Base-by-base conservation (phyloP, 2,113 vertebrate species). In the Psittacula cyanocephala region DNA sequence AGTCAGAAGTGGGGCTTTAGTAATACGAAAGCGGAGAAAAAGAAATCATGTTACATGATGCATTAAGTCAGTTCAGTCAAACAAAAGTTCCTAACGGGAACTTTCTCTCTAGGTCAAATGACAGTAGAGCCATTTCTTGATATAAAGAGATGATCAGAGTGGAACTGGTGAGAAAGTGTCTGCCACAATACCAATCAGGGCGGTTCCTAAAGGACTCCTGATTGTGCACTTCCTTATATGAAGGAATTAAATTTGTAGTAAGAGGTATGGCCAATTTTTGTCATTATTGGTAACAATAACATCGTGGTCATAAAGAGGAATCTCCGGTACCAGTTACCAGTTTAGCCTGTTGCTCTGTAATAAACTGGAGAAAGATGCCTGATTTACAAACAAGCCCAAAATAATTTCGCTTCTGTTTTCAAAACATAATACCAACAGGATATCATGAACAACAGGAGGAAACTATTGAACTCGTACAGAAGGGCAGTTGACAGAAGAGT, bases 381-480 rank as follows among this genome's bases (percentile, higher is more conserved):
- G 53, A 44, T 69, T 70, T 77, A 72, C 43, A 92, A 88, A 74
- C 41, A 80, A 80, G n/a, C 39, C 70, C 25, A 33, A 59, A 78
- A 70, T 17, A 80, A 72, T 82, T 92, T 46, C 92, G 52, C 41
- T 68, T 83, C 81, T 81, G 3, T 89, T 74, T 46, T 47, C 29
- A 46, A 82, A 89, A 57, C 33, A 31, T 64, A 77, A 37, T 43
- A 62, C 74, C 75, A 70, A 68, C 83, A 91, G 88, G 88, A 93
- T 90, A 39, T 68, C 31, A 8, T 15, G 55, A 81, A 95, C 90
- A 95, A 91, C 86, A 94, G 70, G 41, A 86, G 69, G 82, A 95
- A 96, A 49, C 35, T 75, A 20, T 35, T 88, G 65, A 90, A 37
- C 71, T 89, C 0, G 0, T 50, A 55, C 52, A 65, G 81, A 63